Conservation (phyloP, 2,797 vertebrate species). For the Siniperca obscura region DNA sequence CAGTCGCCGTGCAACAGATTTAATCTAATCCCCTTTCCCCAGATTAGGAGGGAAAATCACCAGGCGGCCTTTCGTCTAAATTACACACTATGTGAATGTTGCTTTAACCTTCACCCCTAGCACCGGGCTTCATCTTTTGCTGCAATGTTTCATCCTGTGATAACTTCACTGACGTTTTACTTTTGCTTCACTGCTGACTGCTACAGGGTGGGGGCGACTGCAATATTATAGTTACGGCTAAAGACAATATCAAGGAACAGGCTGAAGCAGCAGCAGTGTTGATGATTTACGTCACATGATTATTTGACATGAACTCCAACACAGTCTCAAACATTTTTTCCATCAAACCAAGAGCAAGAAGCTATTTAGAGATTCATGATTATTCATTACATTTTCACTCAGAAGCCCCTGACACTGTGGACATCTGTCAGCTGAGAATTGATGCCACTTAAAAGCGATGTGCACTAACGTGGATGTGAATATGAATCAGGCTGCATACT, state of each 20-base stretch:
- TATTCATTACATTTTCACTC: neutral
- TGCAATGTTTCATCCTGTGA: neutral
- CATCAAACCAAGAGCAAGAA: neutral
- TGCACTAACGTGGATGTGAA: neutral
- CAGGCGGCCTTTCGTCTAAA: constrained; percentile 60
- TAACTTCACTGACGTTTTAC: constrained; percentile 17
- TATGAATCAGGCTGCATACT: neutral
- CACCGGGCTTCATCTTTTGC: neutral
- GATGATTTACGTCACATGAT: neutral
- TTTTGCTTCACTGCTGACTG: neutral
- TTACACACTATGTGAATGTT: constrained; percentile 33
- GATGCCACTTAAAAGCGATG: neutral
- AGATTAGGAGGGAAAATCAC: constrained; percentile 64
- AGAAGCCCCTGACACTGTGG: neutral
- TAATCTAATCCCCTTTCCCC: constrained; percentile 58
- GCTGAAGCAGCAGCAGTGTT: neutral
- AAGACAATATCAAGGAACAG: neutral
- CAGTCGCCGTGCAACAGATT: constrained; percentile 56
- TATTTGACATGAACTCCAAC: neutral
- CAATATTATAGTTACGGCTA: neutral
- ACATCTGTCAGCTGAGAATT: neutral
- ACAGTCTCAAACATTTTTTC: neutral
- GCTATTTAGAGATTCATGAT: neutral
- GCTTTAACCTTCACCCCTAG: constrained; percentile 32
- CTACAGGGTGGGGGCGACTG: neutral